A percentile compares a stretch with the other conserved stretches of the same genome.
phyloP scores from a whole-genome alignment of 1,140 invertebrate species.

The Neoseiulus cucumeris region DNA sequence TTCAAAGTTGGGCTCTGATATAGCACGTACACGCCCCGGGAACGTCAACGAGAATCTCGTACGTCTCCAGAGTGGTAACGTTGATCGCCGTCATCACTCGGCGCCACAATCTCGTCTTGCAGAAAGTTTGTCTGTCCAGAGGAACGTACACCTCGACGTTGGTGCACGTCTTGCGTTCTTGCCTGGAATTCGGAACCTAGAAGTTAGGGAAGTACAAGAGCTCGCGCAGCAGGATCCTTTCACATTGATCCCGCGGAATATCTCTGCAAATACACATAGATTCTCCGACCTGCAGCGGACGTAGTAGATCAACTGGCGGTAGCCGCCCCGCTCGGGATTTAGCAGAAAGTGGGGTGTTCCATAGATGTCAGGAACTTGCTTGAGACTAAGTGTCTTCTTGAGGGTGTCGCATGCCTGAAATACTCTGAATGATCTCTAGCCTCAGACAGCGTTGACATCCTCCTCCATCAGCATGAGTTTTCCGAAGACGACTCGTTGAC shows the following conservation, averaged over 20 bases:
- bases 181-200: neutral
- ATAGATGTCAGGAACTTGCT: neutral
- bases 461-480: no score
- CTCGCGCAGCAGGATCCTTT: no score
- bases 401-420: neutral
- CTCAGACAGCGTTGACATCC: neutral
- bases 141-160: neutral
- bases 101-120: neutral
- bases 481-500: no score
- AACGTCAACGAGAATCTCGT: neutral
- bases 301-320: neutral
- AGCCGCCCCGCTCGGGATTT: neutral
- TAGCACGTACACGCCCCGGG: neutral
- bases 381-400: neutral
- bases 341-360: neutral
- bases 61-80: neutral
- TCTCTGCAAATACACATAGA: no score
- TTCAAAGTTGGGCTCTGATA: neutral
- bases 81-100: constrained; percentile 2
- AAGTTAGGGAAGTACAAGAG: no score
- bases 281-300: constrained; percentile 2
- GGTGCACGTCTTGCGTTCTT: neutral
- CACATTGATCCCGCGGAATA: no score
- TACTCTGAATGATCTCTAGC: constrained; percentile 6
- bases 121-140: neutral